Percentiles rank a stretch among this genome's conserved stretches.
These are phyloP conservation scores for Columba guinea DNA, from an alignment of 2,797 vertebrate species.

Conservation along the genomic window DNA sequence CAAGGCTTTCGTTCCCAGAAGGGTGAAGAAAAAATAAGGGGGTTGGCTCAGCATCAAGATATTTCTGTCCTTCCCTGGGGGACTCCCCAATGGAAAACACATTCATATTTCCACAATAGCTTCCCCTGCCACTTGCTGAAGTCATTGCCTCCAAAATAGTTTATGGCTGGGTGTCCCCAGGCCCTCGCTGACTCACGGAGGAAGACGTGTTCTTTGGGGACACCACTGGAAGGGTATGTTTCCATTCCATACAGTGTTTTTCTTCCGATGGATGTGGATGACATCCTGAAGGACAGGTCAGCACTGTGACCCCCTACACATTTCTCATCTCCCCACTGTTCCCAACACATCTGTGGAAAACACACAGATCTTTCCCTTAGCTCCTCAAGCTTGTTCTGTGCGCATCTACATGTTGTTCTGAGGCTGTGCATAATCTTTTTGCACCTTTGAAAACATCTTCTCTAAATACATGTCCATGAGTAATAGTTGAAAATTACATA, in stretches of 20 bases:
- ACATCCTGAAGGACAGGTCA: slow-evolving; percentile 52
- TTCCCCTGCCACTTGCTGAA: slow-evolving; percentile 65
- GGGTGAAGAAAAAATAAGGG: slow-evolving; percentile 53
- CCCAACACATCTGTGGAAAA: slow-evolving; percentile 25
- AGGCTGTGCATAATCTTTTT: background rate
- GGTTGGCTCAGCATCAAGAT: slow-evolving; percentile 57
- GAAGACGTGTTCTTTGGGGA: slow-evolving; percentile 25
- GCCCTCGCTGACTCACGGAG: slow-evolving; percentile 56
- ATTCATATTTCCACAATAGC: slow-evolving; percentile 65
- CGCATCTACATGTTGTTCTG: background rate
- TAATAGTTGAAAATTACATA: background rate
- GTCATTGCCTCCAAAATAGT: slow-evolving; percentile 66
- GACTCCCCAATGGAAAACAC: slow-evolving; percentile 70
- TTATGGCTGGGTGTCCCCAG: slow-evolving; percentile 56
- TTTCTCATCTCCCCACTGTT: slow-evolving; percentile 41
- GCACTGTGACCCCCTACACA: slow-evolving; percentile 39
- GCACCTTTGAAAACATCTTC: background rate
- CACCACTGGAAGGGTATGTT: slow-evolving; percentile 35
- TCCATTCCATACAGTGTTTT: slow-evolving; percentile 43
- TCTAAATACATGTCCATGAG: background rate
- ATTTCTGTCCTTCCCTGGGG: slow-evolving; percentile 63
- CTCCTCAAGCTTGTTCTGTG: background rate
- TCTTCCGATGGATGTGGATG: background rate
- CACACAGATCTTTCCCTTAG: background rate
- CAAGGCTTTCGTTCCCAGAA: slow-evolving; percentile 66